phyloP scores from a whole-genome alignment of 2,797 vertebrate species.

The Pempheris klunzingeri region DNA sequence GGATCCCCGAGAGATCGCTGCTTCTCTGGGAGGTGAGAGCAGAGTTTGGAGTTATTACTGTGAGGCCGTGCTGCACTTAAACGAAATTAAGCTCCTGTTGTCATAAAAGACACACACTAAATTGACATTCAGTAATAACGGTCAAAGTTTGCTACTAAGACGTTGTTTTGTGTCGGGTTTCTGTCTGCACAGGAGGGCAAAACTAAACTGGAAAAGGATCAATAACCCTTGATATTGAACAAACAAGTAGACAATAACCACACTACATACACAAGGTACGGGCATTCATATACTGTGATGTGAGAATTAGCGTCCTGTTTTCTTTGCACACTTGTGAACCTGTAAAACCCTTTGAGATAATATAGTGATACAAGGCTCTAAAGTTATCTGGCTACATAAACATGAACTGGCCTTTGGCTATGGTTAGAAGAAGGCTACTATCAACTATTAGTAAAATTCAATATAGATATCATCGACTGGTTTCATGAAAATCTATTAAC shows the following conservation, averaged over 20 bases:
- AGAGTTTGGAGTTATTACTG: conserved; percentile 18
- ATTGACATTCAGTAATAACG: not conserved
- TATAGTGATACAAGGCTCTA: too few relatives aligned
- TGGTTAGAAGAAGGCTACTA: too few relatives aligned
- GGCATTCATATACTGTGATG: too few relatives aligned
- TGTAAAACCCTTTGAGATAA: too few relatives aligned
- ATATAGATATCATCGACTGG: too few relatives aligned
- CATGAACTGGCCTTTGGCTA: too few relatives aligned
- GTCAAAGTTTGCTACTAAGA: not conserved
- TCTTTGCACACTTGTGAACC: too few relatives aligned
- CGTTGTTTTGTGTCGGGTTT: not conserved
- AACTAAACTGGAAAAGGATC: not conserved
- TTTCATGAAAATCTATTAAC: too few relatives aligned
- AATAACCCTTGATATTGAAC: conserved; percentile 5
- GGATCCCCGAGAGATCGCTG: conserved; percentile 32
- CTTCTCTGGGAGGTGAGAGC: conserved; percentile 25
- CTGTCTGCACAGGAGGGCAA: not conserved
- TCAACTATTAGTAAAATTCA: too few relatives aligned
- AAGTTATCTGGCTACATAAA: too few relatives aligned
- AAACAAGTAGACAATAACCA: not conserved
- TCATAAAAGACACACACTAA: not conserved
- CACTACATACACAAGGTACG: not conserved
- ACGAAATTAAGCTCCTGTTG: conserved; percentile 21
- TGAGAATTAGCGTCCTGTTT: too few relatives aligned
- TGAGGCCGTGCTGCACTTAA: conserved; percentile 21